Conservation (phyloP, 2,113 vertebrate genomes). For the Gila orcuttii region DNA sequence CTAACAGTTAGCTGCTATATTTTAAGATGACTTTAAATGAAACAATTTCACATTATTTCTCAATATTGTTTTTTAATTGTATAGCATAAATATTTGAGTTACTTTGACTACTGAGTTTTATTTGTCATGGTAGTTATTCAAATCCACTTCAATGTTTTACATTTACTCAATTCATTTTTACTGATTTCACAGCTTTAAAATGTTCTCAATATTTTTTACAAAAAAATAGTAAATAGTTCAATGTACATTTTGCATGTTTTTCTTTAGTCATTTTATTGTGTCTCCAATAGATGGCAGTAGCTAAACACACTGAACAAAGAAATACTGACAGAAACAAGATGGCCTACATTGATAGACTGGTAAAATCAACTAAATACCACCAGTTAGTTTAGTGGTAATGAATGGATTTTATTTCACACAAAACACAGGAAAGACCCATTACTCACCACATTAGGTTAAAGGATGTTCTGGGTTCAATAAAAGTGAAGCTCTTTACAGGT, state of each 20-base stretch:
- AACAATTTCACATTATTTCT: too few relatives aligned
- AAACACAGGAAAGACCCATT: constrained; percentile 11
- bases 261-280: neutral
- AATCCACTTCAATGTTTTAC: neutral
- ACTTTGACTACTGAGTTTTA: too few relatives aligned
- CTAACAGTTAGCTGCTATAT: too few relatives aligned
- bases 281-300: constrained; percentile 49
- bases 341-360: neutral
- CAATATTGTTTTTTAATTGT: too few relatives aligned
- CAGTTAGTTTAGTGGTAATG: constrained; percentile 4
- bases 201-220: too few relatives aligned
- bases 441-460: constrained; percentile 6
- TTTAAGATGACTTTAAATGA: too few relatives aligned
- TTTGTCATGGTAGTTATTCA: neutral
- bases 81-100: too few relatives aligned
- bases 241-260: neutral
- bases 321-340: neutral
- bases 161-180: neutral
- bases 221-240: too few relatives aligned
- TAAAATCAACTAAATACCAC: constrained; percentile 12
- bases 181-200: too few relatives aligned
- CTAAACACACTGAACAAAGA: neutral
- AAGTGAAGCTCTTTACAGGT: neutral
- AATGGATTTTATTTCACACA: constrained; percentile 23
- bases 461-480: neutral